These are phyloP conservation scores for Dastarcus helophoroides DNA, from an alignment of 2,888 invertebrate species.

Conservation along the genomic window DNA sequence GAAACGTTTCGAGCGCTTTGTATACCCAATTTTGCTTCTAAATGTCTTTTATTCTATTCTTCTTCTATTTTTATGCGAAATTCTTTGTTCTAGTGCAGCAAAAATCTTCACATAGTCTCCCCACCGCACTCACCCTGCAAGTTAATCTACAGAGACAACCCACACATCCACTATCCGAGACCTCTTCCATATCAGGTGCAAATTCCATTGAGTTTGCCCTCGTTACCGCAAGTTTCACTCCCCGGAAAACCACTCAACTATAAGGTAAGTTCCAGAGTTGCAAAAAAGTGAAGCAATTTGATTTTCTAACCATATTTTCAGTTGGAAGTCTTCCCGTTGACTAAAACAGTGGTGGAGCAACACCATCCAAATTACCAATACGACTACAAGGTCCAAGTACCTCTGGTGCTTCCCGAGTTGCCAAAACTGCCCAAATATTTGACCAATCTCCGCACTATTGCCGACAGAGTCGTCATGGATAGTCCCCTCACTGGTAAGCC, in stretches of 20 bases:
- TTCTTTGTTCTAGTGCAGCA: constrained; percentile 27
- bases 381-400: constrained; percentile 21
- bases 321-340: constrained; percentile 8
- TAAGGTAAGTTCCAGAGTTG: too few relatives aligned
- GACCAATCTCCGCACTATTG: constrained; percentile 20
- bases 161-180: constrained; percentile 18
- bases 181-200: constrained; percentile 1
- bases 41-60: too few relatives aligned
- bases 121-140: constrained; percentile 23
- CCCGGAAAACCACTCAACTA: too few relatives aligned
- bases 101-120: constrained; percentile 26
- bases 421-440: constrained; percentile 12
- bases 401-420: constrained; percentile 12
- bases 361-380: too few relatives aligned
- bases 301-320: constrained; percentile 6
- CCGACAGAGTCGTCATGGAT: constrained; percentile 26
- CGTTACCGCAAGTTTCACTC: too few relatives aligned
- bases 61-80: too few relatives aligned
- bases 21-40: too few relatives aligned
- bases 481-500: too few relatives aligned
- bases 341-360: too few relatives aligned
- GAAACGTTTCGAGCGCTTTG: constrained; percentile 4
- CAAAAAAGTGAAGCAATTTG: too few relatives aligned
- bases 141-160: constrained; percentile 25
- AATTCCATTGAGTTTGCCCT: neutral